Conservation (phyloP, 2,797 vertebrate genomes). For the Falco concolor region DNA sequence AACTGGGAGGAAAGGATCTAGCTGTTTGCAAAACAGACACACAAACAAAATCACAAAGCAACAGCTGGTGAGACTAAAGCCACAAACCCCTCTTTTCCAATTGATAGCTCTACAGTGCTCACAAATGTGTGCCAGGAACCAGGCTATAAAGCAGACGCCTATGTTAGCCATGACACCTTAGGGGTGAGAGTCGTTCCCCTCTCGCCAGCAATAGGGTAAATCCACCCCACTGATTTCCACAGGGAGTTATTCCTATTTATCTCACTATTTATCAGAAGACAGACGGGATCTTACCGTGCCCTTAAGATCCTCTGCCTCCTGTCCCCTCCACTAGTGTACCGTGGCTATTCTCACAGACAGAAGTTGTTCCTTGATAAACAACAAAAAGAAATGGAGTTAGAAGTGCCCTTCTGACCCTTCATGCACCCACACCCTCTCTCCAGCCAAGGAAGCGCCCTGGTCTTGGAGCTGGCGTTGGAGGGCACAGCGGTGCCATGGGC, state of each 20-base stretch:
- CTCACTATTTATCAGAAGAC: background rate
- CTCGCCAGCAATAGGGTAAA: background rate
- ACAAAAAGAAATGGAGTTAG: background rate
- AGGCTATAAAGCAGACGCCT: background rate
- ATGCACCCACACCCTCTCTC: background rate
- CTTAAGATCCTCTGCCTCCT: background rate
- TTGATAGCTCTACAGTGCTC: background rate
- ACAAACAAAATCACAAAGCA: background rate
- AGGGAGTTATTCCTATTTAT: background rate
- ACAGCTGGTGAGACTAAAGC: background rate
- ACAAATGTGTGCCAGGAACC: background rate
- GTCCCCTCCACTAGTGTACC: background rate
- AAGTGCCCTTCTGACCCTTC: background rate
- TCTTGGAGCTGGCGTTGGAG: background rate
- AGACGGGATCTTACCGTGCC: background rate
- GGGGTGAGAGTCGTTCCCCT: background rate
- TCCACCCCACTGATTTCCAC: background rate
- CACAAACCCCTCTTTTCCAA: background rate
- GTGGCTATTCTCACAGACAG: background rate
- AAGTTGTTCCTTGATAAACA: background rate
- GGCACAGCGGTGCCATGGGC: background rate
- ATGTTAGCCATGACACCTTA: background rate
- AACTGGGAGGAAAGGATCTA: background rate
- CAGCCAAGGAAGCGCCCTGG: background rate
- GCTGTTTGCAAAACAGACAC: conserved; percentile 7